Conservation (phyloP, 2,797 vertebrate species). For the Squalus acanthias region DNA sequence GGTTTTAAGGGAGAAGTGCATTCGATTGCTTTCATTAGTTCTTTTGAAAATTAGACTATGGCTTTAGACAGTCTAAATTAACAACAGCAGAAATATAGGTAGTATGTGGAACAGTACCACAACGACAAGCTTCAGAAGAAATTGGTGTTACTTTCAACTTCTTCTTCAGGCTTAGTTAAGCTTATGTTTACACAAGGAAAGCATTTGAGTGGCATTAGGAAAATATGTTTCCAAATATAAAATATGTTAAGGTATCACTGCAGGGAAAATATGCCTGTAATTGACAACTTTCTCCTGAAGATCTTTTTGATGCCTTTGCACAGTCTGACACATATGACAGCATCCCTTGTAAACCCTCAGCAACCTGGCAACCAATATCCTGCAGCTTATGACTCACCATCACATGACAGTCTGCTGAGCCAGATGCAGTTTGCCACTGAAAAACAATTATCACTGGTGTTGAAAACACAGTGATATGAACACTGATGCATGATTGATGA, state of each 20-base stretch:
- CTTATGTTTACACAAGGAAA: not conserved
- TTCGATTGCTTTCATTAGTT: not conserved
- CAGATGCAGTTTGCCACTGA: not conserved
- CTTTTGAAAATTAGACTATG: not conserved
- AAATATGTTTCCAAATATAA: not conserved
- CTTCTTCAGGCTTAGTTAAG: not conserved
- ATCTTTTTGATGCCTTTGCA: not conserved
- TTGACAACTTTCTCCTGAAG: not conserved
- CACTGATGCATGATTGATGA: not conserved
- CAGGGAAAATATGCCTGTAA: not conserved
- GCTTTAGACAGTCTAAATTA: not conserved
- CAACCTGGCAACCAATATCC: slow-evolving; percentile 18
- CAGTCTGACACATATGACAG: not conserved
- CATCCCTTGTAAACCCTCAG: slow-evolving; percentile 13
- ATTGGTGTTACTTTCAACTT: not conserved
- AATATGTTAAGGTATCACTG: not conserved
- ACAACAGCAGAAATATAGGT: not conserved
- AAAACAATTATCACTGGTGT: not conserved
- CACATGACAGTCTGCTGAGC: not conserved
- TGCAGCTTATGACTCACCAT: not conserved
- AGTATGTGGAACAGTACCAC: too few relatives aligned
- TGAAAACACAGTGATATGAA: not conserved
- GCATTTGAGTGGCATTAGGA: not conserved
- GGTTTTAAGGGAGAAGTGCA: not conserved
- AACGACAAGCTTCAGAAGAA: too few relatives aligned